Conservation (phyloP, 2,888 invertebrate species). For the Synergus itoensis region DNA sequence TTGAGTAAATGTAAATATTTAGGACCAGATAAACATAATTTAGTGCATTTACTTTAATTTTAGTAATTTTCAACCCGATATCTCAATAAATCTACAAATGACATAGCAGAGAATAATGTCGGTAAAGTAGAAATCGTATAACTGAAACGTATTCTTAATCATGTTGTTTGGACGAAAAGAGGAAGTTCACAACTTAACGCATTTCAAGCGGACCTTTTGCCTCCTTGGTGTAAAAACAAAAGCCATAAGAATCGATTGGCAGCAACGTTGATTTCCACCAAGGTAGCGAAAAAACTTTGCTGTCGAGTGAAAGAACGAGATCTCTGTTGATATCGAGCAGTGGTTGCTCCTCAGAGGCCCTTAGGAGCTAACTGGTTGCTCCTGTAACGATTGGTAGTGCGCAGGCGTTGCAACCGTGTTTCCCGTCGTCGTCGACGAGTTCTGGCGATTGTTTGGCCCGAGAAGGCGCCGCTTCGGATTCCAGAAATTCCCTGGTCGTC, state of each 20-base stretch:
- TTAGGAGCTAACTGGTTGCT: conserved; percentile 1
- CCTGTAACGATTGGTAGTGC: conserved; percentile 19
- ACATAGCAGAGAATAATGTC: no score
- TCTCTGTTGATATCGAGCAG: conserved; percentile 9
- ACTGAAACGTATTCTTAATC: no score
- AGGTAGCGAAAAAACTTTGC: conserved; percentile 1
- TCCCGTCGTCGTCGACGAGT: conserved; percentile 18
- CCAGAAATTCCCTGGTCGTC: conserved; percentile 62
- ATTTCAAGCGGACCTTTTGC: background rate
- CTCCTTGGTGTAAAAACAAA: background rate
- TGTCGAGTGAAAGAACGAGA: conserved; percentile 1
- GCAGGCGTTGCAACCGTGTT: background rate
- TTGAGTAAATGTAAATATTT: no score
- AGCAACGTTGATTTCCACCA: background rate
- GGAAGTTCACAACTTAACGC: no score
- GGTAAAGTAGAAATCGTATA: no score
- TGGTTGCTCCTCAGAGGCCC: background rate
- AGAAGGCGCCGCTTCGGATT: conserved; percentile 64
- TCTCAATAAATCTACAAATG: no score
- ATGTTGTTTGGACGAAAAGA: no score
- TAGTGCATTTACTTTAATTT: no score
- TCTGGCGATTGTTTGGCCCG: conserved; percentile 58
- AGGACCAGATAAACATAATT: no score
- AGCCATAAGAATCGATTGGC: background rate
- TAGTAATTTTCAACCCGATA: no score